Evolutionary conservation across 2,797 vertebrate genomes (phyloP).

Genomic region (Thaleichthys pacificus): DNA sequence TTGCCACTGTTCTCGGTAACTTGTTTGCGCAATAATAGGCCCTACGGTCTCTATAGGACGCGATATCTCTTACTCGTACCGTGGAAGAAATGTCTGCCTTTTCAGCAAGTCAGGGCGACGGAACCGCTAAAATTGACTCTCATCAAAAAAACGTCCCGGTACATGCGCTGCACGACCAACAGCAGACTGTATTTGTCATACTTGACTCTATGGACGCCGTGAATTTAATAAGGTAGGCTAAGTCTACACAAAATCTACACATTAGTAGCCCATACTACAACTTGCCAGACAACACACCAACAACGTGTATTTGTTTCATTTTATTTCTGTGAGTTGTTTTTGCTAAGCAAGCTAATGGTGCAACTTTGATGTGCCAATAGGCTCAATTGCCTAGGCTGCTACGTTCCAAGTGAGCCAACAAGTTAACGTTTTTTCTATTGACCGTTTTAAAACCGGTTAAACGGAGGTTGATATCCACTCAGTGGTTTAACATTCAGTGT

Average conservation of each 20-base stretch:
- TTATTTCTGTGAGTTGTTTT: too few relatives aligned
- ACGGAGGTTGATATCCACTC: too few relatives aligned
- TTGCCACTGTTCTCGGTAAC: background rate
- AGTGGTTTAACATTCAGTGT: too few relatives aligned
- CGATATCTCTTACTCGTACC: background rate
- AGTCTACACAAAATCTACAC: too few relatives aligned
- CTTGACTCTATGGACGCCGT: constrained; percentile 71
- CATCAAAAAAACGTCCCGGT: background rate
- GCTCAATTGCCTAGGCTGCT: too few relatives aligned
- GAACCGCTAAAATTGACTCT: constrained; percentile 30
- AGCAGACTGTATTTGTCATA: constrained; percentile 75
- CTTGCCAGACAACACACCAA: background rate
- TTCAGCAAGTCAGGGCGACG: constrained; percentile 32
- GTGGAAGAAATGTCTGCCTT: constrained; percentile 51
- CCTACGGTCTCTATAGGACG: background rate
- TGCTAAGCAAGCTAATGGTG: too few relatives aligned
- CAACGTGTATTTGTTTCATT: background rate
- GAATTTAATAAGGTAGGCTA: constrained; percentile 67
- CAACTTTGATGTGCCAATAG: too few relatives aligned
- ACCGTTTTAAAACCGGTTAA: too few relatives aligned
- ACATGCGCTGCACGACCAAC: constrained; percentile 23
- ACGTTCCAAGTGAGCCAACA: too few relatives aligned
- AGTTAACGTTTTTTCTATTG: too few relatives aligned
- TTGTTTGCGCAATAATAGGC: background rate
- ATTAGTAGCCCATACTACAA: too few relatives aligned